A percentile compares a stretch with the other conserved stretches of the same genome.
Evolutionary conservation across 2,113 vertebrate species (phyloP).

Genomic region (Capreolus pygargus): DNA sequence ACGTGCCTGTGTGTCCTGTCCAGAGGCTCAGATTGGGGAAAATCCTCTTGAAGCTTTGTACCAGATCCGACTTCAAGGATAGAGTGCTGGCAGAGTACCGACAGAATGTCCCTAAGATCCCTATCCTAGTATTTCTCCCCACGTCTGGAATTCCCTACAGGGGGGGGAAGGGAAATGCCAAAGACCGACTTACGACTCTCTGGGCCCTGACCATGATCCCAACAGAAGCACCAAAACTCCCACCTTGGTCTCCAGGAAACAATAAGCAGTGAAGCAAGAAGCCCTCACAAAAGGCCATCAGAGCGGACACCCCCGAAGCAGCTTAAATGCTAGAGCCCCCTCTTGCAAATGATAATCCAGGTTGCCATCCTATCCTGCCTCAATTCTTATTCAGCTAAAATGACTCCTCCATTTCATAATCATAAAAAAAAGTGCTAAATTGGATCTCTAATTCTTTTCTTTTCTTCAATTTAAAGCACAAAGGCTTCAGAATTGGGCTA

Average conservation of each 20-base stretch:
- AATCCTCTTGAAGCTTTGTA: not conserved
- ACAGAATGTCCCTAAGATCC: not conserved
- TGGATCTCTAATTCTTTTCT: constrained; percentile 55
- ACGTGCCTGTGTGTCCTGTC: not conserved
- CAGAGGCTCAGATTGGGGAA: not conserved
- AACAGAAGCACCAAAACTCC: not conserved
- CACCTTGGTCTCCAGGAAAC: not conserved
- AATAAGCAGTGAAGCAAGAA: not conserved
- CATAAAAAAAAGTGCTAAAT: constrained; percentile 1
- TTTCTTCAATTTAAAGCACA: constrained; percentile 55
- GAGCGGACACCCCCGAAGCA: not conserved
- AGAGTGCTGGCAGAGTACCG: fast-evolving
- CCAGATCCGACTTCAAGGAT: not conserved
- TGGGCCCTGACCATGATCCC: too few relatives aligned
- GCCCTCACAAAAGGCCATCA: not conserved
- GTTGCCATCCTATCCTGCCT: not conserved
- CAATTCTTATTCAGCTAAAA: not conserved
- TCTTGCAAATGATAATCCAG: not conserved
- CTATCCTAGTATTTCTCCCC: not conserved
- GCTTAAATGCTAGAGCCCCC: fast-evolving
- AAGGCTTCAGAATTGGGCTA: constrained; percentile 29
- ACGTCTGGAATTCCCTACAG: fast-evolving
- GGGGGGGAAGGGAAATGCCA: fast-evolving
- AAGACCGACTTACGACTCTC: not conserved
- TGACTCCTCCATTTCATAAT: not conserved